Evolutionary conservation across 2,888 invertebrate species (phyloP).

Genomic region (Clivina fossor): DNA sequence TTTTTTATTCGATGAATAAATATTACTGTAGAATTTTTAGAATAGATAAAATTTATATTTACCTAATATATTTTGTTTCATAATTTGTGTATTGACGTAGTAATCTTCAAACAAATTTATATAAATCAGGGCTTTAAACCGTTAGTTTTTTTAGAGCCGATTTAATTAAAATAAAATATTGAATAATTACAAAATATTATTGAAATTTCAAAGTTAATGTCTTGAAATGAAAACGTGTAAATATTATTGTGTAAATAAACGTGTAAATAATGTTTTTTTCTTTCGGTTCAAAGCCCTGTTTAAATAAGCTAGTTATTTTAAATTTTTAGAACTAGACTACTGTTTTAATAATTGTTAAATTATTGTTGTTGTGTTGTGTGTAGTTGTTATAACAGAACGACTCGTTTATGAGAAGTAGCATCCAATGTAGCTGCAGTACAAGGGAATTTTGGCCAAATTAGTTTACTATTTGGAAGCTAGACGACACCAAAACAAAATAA

Average conservation of each 20-base stretch:
- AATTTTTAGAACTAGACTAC: no score
- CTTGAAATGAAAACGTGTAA: no score
- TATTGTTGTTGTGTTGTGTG: slow-evolving; percentile 43
- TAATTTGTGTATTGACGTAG: no score
- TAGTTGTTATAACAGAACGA: slow-evolving; percentile 84
- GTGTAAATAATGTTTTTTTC: background rate
- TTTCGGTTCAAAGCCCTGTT: no score
- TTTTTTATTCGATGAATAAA: background rate
- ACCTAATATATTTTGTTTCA: no score
- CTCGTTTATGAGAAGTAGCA: slow-evolving; percentile 64
- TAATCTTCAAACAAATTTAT: no score
- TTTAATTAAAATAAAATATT: no score
- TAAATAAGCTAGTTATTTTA: no score
- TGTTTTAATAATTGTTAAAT: slow-evolving; percentile 21
- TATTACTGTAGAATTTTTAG: background rate
- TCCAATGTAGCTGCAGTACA: slow-evolving; percentile 33
- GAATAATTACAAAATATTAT: no score
- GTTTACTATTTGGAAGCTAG: slow-evolving; percentile 25
- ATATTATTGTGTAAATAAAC: background rate
- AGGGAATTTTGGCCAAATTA: slow-evolving; percentile 33
- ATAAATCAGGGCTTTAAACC: no score
- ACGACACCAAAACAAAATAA: slow-evolving; percentile 24
- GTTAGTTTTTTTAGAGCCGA: no score
- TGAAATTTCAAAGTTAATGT: no score
- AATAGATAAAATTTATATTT: background rate